These are phyloP conservation scores for Alligator sinensis DNA, from an alignment of 2,113 vertebrate species.

Conservation along the genomic window DNA sequence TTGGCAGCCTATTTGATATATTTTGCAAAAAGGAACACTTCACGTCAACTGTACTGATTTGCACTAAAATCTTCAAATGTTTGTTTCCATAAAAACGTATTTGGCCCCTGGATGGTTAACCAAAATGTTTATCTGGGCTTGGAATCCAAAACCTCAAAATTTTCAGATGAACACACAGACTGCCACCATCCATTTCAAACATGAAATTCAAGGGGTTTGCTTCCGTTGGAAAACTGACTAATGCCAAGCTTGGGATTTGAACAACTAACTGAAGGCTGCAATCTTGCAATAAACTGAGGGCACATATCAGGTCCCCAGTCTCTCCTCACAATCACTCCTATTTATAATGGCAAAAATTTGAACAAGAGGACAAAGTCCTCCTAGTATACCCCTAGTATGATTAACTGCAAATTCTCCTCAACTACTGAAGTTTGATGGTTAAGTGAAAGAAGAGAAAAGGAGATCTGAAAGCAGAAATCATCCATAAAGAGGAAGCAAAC, in stretches of 20 bases:
- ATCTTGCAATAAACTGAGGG: not conserved
- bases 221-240: constrained; percentile 44
- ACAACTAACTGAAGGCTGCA: constrained; percentile 31
- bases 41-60: not conserved
- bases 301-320: constrained; percentile 13
- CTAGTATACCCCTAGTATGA: not conserved
- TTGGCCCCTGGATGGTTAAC: not conserved
- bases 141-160: constrained; percentile 56
- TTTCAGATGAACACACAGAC: constrained; percentile 19
- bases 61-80: not conserved
- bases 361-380: not conserved
- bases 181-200: constrained; percentile 9
- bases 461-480: not conserved
- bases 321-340: constrained; percentile 3
- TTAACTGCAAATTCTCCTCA: not conserved
- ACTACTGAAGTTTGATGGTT: not conserved
- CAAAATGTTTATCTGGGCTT: not conserved
- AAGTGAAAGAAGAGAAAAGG: not conserved
- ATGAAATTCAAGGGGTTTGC: constrained; percentile 18
- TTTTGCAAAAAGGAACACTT: constrained; percentile 28
- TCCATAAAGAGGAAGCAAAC: not conserved
- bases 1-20: not conserved
- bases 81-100: constrained; percentile 34
- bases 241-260: constrained; percentile 52
- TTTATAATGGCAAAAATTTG: constrained; percentile 47